phyloP scores from a whole-genome alignment of 2,113 vertebrate genomes.

The Trachemys scripta region DNA sequence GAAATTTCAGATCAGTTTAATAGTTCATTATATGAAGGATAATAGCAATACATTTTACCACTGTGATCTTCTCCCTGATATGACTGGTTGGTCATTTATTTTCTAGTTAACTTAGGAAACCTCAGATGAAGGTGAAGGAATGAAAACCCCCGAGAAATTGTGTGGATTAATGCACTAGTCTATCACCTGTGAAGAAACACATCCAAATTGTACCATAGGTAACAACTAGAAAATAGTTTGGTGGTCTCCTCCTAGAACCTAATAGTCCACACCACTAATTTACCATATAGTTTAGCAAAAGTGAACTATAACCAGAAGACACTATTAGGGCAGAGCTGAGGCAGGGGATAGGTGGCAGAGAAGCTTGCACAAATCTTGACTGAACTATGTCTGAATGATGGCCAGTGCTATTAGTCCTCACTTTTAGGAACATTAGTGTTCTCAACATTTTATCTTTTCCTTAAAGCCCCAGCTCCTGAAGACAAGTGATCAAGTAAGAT shows the following conservation, averaged over 20 bases:
- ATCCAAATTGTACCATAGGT: background rate
- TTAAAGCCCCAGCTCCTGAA: background rate
- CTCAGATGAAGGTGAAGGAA: background rate
- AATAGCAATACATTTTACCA: background rate
- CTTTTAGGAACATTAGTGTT: background rate
- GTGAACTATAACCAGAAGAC: background rate
- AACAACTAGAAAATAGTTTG: background rate
- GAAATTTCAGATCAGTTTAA: background rate
- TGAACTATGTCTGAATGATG: background rate
- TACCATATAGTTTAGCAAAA: background rate
- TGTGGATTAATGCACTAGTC: background rate
- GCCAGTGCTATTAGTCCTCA: background rate
- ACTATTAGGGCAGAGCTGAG: background rate
- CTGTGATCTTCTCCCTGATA: background rate
- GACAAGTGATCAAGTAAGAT: background rate
- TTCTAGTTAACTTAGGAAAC: background rate
- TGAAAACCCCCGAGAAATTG: background rate
- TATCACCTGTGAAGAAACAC: background rate
- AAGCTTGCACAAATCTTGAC: background rate
- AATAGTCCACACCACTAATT: background rate
- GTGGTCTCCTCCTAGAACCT: background rate
- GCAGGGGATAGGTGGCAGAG: background rate
- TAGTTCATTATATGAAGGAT: background rate
- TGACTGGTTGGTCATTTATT: background rate
- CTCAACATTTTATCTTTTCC: background rate